phyloP scores from a whole-genome alignment of 2,797 vertebrate species.

The Microchirus variegatus region DNA sequence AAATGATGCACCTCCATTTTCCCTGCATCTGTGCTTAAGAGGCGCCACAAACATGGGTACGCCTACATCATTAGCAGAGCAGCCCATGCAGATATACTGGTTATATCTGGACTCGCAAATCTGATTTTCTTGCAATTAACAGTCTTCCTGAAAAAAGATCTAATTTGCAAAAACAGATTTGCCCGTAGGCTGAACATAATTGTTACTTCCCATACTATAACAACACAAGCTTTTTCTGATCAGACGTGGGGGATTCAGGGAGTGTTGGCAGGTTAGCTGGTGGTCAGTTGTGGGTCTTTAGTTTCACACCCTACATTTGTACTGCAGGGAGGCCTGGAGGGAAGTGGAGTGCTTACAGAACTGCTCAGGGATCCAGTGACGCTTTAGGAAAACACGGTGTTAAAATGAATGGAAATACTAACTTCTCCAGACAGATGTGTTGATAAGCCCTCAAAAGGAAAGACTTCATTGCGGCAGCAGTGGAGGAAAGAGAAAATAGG shows the following conservation, averaged over 20 bases:
- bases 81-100: no score
- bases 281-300: conserved; percentile 59
- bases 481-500: conserved; percentile 22
- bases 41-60: no score
- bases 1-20: no score
- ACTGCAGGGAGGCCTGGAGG: conserved; percentile 43
- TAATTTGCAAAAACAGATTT: no score
- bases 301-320: conserved; percentile 69
- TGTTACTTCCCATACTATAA: conserved; percentile 48
- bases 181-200: conserved; percentile 30
- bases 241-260: conserved; percentile 22
- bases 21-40: no score
- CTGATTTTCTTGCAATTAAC: no score
- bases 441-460: conserved; percentile 69
- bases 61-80: no score
- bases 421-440: conserved; percentile 76
- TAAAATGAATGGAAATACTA: conserved; percentile 78
- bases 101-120: no score
- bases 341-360: conserved; percentile 39
- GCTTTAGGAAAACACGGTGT: conserved; percentile 73
- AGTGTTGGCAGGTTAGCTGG: conserved; percentile 48
- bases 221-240: conserved; percentile 28
- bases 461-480: conserved; percentile 15
- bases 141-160: no score
- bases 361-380: conserved; percentile 71